Percentiles rank a stretch among this genome's conserved stretches.
Conservation (phyloP, 2,888 invertebrate genomes). For the Scelioninae gen. 1 region DNA sequence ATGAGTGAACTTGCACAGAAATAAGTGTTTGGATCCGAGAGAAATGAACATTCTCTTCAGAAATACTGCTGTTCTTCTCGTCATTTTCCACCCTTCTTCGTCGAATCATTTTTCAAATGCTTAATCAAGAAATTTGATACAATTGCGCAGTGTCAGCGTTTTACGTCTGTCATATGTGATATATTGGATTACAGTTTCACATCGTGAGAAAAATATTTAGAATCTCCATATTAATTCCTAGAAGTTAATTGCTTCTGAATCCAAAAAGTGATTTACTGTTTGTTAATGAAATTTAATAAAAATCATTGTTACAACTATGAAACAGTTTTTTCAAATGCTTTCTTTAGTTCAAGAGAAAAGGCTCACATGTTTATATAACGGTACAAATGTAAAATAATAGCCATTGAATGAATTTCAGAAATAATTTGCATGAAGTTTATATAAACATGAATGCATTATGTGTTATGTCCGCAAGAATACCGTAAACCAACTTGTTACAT, state of each 20-base stretch:
- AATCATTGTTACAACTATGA: too few species aligned
- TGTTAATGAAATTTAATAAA: too few species aligned
- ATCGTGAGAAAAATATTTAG: constrained; percentile 2
- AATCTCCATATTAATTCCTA: neutral
- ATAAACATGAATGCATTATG: neutral
- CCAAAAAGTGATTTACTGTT: too few species aligned
- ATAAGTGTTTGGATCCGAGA: neutral
- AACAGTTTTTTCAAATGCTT: too few species aligned
- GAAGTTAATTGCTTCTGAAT: neutral
- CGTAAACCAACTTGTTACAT: too few species aligned
- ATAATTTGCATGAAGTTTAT: constrained; percentile 9
- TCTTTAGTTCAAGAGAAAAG: neutral
- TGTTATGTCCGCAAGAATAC: too few species aligned
- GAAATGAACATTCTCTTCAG: neutral
- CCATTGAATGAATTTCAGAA: neutral
- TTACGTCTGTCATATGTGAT: neutral
- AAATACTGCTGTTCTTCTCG: neutral
- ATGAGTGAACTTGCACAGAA: constrained; percentile 8
- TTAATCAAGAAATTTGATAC: constrained; percentile 20
- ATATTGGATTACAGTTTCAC: neutral
- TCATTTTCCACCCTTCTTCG: constrained; percentile 7
- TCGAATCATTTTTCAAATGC: constrained; percentile 1
- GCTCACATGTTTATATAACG: neutral
- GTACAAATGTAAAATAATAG: neutral
- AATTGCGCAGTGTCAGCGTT: neutral